Evolutionary conservation across 92 coral and sea anemone genomes (phyloP).

Genomic region (Bergia sp.): DNA sequence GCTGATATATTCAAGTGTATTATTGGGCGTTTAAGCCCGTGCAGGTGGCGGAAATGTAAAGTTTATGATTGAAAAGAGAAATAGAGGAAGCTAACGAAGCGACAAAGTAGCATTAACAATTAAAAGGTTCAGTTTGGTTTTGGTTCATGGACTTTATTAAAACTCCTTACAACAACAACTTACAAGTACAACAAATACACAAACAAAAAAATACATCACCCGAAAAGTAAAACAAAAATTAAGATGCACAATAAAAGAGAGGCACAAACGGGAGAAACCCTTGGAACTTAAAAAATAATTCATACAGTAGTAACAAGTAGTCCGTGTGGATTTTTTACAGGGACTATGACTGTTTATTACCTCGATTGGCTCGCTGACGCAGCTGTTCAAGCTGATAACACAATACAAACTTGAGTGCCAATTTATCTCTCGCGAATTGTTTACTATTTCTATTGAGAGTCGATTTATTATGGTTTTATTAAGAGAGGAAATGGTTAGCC

Average conservation of each 20-base stretch:
- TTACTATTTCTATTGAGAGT: background rate
- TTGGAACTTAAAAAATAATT: too few relatives aligned
- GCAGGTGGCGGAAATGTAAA: background rate
- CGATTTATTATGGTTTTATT: background rate
- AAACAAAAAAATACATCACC: too few relatives aligned
- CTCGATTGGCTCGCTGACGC: background rate
- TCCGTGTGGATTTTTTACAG: too few relatives aligned
- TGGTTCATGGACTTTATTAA: too few relatives aligned
- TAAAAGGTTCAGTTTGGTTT: background rate
- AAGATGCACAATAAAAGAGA: too few relatives aligned
- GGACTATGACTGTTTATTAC: too few relatives aligned
- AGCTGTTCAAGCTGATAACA: background rate
- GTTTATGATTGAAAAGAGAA: background rate
- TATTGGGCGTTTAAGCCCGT: background rate
- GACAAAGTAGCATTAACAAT: background rate
- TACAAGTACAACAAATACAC: too few relatives aligned
- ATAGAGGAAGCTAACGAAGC: background rate
- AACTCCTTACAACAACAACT: too few relatives aligned
- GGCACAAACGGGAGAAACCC: too few relatives aligned
- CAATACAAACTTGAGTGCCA: background rate
- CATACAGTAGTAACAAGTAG: too few relatives aligned
- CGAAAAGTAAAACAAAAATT: too few relatives aligned
- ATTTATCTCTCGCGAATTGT: background rate
- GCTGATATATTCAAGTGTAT: too few relatives aligned
- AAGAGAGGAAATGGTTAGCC: background rate